Evolutionary conservation across 1,140 invertebrate species (phyloP).

Genomic region (Panagrolaimus sp.): DNA sequence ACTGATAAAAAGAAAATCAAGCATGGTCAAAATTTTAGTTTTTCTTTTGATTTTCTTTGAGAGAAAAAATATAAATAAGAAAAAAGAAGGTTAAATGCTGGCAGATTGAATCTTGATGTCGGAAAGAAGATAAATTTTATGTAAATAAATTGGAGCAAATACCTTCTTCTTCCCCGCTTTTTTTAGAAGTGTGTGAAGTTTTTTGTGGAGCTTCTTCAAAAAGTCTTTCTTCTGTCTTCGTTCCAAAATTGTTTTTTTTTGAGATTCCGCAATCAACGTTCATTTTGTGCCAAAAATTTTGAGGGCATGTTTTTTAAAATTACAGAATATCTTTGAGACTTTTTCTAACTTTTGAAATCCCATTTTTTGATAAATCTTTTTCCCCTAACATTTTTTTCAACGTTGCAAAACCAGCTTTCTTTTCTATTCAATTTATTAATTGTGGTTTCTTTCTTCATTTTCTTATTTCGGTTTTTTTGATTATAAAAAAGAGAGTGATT

Average conservation of each 20-base stretch:
- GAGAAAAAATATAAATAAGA: background rate
- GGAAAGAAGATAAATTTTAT: background rate
- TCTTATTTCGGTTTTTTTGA: no score
- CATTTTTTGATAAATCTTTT: background rate
- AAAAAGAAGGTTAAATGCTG: background rate
- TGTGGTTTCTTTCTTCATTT: background rate
- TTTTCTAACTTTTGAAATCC: background rate
- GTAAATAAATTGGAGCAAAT: background rate
- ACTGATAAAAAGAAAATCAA: constrained; percentile 5
- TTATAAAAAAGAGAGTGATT: no score
- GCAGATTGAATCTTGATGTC: background rate
- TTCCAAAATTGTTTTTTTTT: background rate
- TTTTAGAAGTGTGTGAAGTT: no score
- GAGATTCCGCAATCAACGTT: background rate
- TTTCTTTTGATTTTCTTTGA: no score
- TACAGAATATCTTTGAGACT: no score
- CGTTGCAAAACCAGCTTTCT: background rate
- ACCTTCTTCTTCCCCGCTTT: no score
- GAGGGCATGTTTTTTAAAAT: no score
- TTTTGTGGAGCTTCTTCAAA: background rate
- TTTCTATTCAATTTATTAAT: background rate
- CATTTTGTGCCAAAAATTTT: background rate
- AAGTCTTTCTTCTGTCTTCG: background rate
- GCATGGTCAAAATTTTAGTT: background rate
- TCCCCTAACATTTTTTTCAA: background rate